Base-by-base conservation (phyloP, 2,888 invertebrate genomes). In the Cryptosula pallasiana region DNA sequence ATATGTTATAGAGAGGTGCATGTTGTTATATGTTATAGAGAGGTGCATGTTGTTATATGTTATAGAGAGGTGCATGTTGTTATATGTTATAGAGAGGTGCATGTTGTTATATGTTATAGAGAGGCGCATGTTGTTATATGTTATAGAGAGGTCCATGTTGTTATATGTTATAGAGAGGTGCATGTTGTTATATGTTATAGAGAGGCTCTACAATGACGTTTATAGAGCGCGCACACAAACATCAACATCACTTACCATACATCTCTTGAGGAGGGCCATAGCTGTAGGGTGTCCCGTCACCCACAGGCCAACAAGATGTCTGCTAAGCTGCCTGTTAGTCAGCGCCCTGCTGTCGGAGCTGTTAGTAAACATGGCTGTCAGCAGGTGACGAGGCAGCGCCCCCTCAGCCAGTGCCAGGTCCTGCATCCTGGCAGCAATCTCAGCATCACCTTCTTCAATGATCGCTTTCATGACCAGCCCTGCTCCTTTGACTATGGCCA, bases 401-500 rank as follows among this genome's bases (percentile, higher is more conserved):
- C 97, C 98, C 86, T 99, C 98, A 1, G 94, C 94, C 71, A 99
- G 86, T 0, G 99, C 95, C 76, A 99, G 87, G 71, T 93, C 91
- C 86, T 97, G 98, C 95, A 98, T 97, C 80, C 92, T 90, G 35
- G 91, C 89, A 0, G 96, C 94, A 20, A 95, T 92, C 79, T 91
- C 91, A n/a, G 91, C 89, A 77, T 93, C 92, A 1, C 97, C 97
- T 86, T 99, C 99, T 86, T 99, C 99, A 72, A 99, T 96, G 35
- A 99, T 89, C 27, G 99, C 98, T 75, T 97, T 90, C 91, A 98
- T 93, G 69, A 99, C 93, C 72, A 99, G 87, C 0, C 99, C 98
- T 0, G 98, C 98, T 55, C 98, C 98, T 86, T 99, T 98, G 0
- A 99, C 94, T 75, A 99, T 94, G 0, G 99, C 97, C 88, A 97